phyloP scores from a whole-genome alignment of 2,113 vertebrate species.

The Tenrec ecaudatus region DNA sequence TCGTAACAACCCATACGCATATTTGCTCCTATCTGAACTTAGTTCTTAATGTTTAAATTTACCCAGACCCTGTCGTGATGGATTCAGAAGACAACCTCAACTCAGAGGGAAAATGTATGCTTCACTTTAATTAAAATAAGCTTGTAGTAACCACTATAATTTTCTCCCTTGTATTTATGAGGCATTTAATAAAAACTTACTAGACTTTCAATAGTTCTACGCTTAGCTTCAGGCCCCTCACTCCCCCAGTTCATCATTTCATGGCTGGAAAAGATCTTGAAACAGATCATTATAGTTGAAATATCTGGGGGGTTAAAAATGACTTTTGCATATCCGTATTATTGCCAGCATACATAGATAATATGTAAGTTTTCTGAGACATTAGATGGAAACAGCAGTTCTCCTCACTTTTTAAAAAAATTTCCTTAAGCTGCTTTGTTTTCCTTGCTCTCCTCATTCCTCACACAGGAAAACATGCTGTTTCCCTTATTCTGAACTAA shows the following conservation, averaged over 20 bases:
- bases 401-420: slow-evolving; percentile 53
- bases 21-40: neutral
- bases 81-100: slow-evolving; percentile 29
- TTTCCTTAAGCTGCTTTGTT: slow-evolving; percentile 50
- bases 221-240: slow-evolving; percentile 59
- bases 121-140: slow-evolving; percentile 84
- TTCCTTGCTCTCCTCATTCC: slow-evolving; percentile 63
- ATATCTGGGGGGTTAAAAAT: slow-evolving; percentile 50
- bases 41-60: slow-evolving; percentile 59
- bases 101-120: slow-evolving; percentile 59
- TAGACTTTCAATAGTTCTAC: slow-evolving; percentile 61
- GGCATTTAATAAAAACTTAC: slow-evolving; percentile 72
- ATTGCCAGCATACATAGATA: slow-evolving; percentile 56
- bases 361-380: slow-evolving; percentile 52
- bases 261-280: slow-evolving; percentile 68
- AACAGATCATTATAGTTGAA: slow-evolving; percentile 75
- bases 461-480: slow-evolving; percentile 62
- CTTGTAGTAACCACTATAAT: slow-evolving; percentile 74
- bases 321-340: slow-evolving; percentile 55
- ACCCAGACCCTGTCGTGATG: slow-evolving; percentile 39
- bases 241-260: slow-evolving; percentile 64
- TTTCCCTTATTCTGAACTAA: slow-evolving; percentile 58
- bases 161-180: slow-evolving; percentile 82
- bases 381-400: neutral
- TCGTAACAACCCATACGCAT: slow-evolving; percentile 18